phyloP scores from a whole-genome alignment of 2,888 invertebrate species.

The Dasysyrphus tricinctus region DNA sequence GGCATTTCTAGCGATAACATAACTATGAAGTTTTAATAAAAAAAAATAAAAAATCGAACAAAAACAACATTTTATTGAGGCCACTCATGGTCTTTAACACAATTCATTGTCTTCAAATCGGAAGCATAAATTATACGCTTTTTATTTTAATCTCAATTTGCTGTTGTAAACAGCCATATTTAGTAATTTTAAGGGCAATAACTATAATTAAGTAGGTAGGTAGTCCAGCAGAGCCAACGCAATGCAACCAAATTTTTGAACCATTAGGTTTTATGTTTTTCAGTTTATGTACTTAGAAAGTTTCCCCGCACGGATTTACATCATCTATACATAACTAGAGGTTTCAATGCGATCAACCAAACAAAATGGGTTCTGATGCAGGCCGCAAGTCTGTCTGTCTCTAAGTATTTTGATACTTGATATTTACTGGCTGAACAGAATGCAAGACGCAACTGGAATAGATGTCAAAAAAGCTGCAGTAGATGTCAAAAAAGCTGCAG shows the following conservation, averaged over 20 bases:
- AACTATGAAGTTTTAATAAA: not conserved
- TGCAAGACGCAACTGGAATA: no score
- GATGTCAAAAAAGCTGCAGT: no score
- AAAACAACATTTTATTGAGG: not conserved
- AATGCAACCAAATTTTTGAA: not conserved
- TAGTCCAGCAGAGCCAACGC: no score
- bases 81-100: not conserved
- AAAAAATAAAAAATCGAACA: not conserved
- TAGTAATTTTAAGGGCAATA: not conserved
- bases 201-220: not conserved
- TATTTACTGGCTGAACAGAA: no score
- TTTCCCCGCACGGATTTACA: no score
- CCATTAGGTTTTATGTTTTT: not conserved
- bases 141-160: not conserved
- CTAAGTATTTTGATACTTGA: no score
- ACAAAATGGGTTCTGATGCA: no score
- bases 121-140: constrained; percentile 23
- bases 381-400: no score
- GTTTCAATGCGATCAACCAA: no score
- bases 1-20: not conserved
- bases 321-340: no score
- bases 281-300: no score
- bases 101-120: not conserved
- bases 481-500: no score
- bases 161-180: not conserved